These are phyloP conservation scores for Pardalotus punctatus DNA, from an alignment of 2,113 vertebrate genomes.

Conservation along the genomic window DNA sequence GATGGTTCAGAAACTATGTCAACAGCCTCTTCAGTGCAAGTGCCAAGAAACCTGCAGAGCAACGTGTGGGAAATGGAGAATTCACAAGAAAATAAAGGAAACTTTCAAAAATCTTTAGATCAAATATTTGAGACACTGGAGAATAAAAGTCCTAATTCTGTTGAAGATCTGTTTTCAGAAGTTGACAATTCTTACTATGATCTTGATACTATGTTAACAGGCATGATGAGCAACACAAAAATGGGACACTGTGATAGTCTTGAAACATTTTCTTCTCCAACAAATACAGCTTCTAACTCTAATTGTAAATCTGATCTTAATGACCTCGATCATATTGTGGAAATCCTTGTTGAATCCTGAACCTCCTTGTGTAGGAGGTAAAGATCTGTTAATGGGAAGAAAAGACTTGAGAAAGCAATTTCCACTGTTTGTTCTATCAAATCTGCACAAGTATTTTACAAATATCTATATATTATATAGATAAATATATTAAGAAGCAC, in stretches of 20 bases:
- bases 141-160: slow-evolving; percentile 80
- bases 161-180: slow-evolving; percentile 92
- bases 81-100: slow-evolving; percentile 76
- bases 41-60: slow-evolving; percentile 71
- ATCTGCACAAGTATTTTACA: slow-evolving; percentile 59
- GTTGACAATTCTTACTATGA: slow-evolving; percentile 92
- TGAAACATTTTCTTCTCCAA: slow-evolving; percentile 80
- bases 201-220: slow-evolving; percentile 92
- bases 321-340: slow-evolving; percentile 96
- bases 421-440: slow-evolving; percentile 27
- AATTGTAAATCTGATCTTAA: slow-evolving; percentile 92
- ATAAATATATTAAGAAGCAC: slow-evolving; percentile 53
- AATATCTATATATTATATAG: slow-evolving; percentile 60
- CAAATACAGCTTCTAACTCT: slow-evolving; percentile 77
- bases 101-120: slow-evolving; percentile 83
- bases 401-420: slow-evolving; percentile 18
- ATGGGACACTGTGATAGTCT: slow-evolving; percentile 86
- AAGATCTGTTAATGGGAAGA: background rate
- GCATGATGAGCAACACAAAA: slow-evolving; percentile 86
- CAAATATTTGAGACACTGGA: slow-evolving; percentile 96
- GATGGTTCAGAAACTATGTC: slow-evolving; percentile 43
- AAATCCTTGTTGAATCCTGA: slow-evolving; percentile 97
- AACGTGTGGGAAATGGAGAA: slow-evolving; percentile 82
- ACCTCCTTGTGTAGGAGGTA: background rate
- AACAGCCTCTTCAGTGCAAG: slow-evolving; percentile 18